Base-by-base conservation (phyloP, 2,113 vertebrate species). In the Callipepla californica region DNA sequence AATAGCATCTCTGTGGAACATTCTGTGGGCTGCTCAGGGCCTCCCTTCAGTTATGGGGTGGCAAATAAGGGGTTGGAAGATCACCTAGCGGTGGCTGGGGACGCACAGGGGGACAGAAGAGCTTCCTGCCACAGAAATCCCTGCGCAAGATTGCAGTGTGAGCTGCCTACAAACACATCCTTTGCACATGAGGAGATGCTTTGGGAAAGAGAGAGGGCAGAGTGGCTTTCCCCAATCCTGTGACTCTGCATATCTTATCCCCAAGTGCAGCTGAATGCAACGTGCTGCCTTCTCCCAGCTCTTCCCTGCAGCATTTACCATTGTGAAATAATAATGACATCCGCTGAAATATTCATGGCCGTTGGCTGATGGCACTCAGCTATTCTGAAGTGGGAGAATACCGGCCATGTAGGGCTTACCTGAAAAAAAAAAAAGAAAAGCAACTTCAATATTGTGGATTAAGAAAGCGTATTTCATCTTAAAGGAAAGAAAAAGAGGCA, bases 1-100 rank as follows among this genome's bases (percentile, higher is more conserved):
- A 96, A 95, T 80, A 94, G 96, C 93, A 80, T 91, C 83, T 67
- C 85, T 80, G 59, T 93, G 91, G 85, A 96, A 96, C 86, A 87
- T 96, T 89, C 30, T 53, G 73, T 76, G 45, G 80, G 48, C 62
- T 77, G 45, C 45, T 85, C 57, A 12, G 53, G 8, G 25, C 55
- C 26, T 77, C 59, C 40, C n/a, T 74, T 74, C 1, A 2, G 69
- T 61, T 80, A 63, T 30, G 5, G 74, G 86, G 62, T 1, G 1
- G 68, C 55, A 44, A 32, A 65, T 40, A 67, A 74, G 76, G 83
- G 25, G 77, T 67, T 66, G 44, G 85, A 51, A 85, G 77, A 95
- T 90, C 80, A 67, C 48, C 89, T 28, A 44, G 86, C 0, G 30
- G 93, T 61, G 93, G 65, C 76, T 51, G 66, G 48, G 42, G 85